phyloP scores from a whole-genome alignment of 1,140 invertebrate species.

The Magallana gigas region DNA sequence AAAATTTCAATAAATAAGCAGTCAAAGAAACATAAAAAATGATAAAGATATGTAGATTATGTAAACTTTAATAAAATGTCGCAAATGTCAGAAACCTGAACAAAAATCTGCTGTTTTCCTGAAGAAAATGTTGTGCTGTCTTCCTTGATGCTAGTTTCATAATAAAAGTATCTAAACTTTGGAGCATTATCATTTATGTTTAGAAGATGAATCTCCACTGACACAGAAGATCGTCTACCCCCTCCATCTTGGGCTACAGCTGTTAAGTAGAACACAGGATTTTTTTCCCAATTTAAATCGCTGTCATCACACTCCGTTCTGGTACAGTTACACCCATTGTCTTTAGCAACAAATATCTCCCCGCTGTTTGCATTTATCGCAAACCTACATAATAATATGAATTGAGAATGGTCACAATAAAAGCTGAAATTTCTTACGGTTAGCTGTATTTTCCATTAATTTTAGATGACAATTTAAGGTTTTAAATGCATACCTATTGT shows the following conservation, averaged over 20 bases:
- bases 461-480: too few species aligned
- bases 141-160: constrained; percentile 35
- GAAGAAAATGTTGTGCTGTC: not conserved
- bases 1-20: not conserved
- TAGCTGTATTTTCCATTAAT: too few species aligned
- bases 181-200: constrained; percentile 52
- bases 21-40: not conserved
- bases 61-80: too few species aligned
- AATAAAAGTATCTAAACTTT: not conserved
- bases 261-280: constrained; percentile 31
- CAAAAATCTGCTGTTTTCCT: not conserved
- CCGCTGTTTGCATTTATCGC: not conserved
- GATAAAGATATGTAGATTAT: not conserved
- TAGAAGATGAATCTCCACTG: not conserved
- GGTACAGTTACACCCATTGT: not conserved
- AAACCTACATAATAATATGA: not conserved
- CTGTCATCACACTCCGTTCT: not conserved
- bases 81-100: not conserved
- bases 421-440: too few species aligned
- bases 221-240: not conserved
- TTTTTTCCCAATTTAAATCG: constrained; percentile 34
- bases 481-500: not conserved
- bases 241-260: constrained; percentile 43
- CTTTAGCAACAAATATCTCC: not conserved
- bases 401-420: too few species aligned